phyloP scores from a whole-genome alignment of 2,113 vertebrate species.

The Pteropus alecto region DNA sequence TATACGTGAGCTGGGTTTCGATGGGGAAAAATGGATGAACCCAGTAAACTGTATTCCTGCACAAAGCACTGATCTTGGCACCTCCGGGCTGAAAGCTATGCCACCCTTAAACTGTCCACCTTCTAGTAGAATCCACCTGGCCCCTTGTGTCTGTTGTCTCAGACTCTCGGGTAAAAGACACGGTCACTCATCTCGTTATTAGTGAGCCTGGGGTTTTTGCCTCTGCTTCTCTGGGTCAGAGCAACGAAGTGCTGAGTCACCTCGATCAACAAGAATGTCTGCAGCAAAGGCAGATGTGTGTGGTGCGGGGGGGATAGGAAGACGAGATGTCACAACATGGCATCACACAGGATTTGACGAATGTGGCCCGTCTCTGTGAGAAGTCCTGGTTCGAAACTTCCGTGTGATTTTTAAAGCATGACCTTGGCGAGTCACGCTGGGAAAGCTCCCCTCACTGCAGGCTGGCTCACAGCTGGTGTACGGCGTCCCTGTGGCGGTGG shows the following conservation, averaged over 20 bases:
- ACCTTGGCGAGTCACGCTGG: too few relatives aligned
- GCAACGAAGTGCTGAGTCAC: background rate
- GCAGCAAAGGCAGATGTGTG: background rate
- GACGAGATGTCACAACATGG: background rate
- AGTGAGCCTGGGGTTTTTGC: background rate
- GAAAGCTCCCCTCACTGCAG: background rate
- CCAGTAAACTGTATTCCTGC: background rate
- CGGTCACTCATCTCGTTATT: fast-evolving
- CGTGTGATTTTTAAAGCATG: background rate
- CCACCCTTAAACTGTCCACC: background rate
- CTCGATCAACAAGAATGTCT: too few relatives aligned
- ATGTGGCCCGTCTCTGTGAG: background rate
- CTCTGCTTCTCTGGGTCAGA: background rate
- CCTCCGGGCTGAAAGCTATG: background rate
- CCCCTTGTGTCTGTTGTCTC: background rate
- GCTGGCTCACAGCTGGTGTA: too few relatives aligned
- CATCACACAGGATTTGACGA: background rate
- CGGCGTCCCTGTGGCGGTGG: background rate
- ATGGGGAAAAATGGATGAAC: background rate
- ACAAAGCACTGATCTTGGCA: too few relatives aligned
- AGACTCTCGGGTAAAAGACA: background rate
- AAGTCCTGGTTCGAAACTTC: background rate
- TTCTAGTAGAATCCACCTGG: background rate
- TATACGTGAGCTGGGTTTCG: background rate
- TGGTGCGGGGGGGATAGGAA: background rate